Conservation (phyloP, 2,113 vertebrate species). For the Silurus meridionalis region DNA sequence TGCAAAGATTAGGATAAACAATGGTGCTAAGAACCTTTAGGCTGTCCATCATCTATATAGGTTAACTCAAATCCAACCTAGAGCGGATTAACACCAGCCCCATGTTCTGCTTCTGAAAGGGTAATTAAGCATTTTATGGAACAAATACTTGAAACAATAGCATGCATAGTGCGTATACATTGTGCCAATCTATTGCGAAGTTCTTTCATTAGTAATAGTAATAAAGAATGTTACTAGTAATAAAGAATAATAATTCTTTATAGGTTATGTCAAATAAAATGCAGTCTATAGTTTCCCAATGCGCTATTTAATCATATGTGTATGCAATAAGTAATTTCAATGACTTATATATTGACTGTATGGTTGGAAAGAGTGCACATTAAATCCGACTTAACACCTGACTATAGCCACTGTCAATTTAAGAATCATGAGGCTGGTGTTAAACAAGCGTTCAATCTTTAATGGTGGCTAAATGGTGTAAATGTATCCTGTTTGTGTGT, state of each 20-base stretch:
- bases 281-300: neutral
- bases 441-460: neutral
- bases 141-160: neutral
- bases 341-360: neutral
- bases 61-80: conserved; percentile 11
- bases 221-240: too few species aligned
- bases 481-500: neutral
- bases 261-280: too few species aligned
- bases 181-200: neutral
- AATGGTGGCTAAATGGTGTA: neutral
- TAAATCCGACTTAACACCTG: neutral
- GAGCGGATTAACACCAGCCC: neutral
- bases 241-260: too few species aligned
- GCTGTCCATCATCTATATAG: conserved; percentile 20
- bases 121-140: conserved; percentile 12
- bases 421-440: conserved; percentile 1
- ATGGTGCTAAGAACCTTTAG: conserved; percentile 6
- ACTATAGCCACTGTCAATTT: neutral
- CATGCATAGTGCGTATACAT: neutral
- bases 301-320: neutral
- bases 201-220: neutral
- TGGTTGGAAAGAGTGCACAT: neutral
- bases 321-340: neutral
- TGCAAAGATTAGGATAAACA: conserved; percentile 25
- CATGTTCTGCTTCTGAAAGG: neutral